phyloP scores from a whole-genome alignment of 64 coral and sea anemone species.

The Actinia equina region DNA sequence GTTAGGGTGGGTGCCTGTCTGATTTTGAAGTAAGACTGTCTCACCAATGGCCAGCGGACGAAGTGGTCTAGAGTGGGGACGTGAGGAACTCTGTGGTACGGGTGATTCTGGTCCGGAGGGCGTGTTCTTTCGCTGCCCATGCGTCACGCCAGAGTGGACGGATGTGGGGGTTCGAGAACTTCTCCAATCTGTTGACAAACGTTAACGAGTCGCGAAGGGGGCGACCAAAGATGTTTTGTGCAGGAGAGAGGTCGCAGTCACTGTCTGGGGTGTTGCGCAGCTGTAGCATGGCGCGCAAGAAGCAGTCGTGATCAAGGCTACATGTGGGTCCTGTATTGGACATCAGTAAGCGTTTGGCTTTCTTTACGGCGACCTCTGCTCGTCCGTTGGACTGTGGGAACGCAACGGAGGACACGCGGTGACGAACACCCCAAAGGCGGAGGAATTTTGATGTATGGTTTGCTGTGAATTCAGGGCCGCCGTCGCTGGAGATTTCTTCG shows the following conservation, averaged over 20 bases:
- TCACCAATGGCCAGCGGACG: conserved; percentile 34
- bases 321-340: no score
- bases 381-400: conserved; percentile 62
- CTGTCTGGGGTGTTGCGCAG: no score
- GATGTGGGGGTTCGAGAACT: conserved; percentile 44
- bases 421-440: conserved; percentile 22
- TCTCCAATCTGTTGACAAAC: conserved; percentile 27
- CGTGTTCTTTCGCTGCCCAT: conserved; percentile 60
- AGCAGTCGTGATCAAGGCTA: no score
- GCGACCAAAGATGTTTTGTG: no score
- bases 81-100: conserved; percentile 41
- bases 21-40: conserved; percentile 26
- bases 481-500: conserved; percentile 33
- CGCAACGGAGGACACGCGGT: conserved; percentile 36
- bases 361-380: conserved; percentile 22
- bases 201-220: no score
- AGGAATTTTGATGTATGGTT: conserved; percentile 29
- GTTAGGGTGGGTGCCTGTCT: background rate
- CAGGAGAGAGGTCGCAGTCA: no score
- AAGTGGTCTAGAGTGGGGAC: conserved; percentile 35
- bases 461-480: conserved; percentile 40
- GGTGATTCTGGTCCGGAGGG: conserved; percentile 34
- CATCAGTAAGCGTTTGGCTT: no score
- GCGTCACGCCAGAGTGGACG: conserved; percentile 44
- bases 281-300: no score